A percentile compares a stretch with the other conserved stretches of the same genome.
phyloP scores from a whole-genome alignment of 2,888 invertebrate species.

The Xestia c-nigrum region DNA sequence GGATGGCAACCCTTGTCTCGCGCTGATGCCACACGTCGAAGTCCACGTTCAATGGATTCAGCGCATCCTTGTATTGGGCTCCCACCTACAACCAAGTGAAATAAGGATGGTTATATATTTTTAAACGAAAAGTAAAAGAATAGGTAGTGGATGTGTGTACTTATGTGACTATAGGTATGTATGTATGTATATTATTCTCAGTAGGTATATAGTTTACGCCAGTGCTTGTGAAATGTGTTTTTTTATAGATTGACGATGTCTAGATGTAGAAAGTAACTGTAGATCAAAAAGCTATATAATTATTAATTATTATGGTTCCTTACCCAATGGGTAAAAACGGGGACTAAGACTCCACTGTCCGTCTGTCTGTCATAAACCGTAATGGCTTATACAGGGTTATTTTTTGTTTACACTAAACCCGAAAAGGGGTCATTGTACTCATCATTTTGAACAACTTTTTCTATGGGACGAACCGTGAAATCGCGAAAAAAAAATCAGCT shows the following conservation, averaged over 20 bases:
- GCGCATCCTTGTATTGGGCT: slow-evolving; percentile 71
- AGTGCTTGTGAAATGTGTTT: neutral
- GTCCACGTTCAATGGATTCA: slow-evolving; percentile 74
- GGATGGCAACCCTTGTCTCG: slow-evolving; percentile 76
- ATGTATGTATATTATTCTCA: neutral
- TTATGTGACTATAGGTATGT: too few relatives aligned
- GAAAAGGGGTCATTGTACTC: too few relatives aligned
- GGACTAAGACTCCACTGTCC: too few relatives aligned
- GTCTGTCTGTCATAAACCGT: too few relatives aligned
- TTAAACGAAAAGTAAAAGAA: neutral
- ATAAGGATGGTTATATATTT: neutral
- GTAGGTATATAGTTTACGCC: neutral
- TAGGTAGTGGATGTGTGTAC: neutral
- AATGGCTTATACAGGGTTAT: too few relatives aligned
- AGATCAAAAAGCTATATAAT: neutral
- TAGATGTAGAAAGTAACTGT: neutral
- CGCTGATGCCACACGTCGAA: slow-evolving; percentile 80
- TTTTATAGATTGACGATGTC: neutral
- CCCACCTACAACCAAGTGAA: slow-evolving; percentile 71
- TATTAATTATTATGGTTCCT: neutral
- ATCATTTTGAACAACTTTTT: too few relatives aligned
- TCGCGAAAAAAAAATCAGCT: too few relatives aligned
- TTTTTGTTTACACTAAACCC: too few relatives aligned
- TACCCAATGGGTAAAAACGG: neutral
- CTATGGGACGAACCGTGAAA: too few relatives aligned